Evolutionary conservation across 2,113 vertebrate genomes (phyloP).

Genomic region (Ictalurus furcatus): DNA sequence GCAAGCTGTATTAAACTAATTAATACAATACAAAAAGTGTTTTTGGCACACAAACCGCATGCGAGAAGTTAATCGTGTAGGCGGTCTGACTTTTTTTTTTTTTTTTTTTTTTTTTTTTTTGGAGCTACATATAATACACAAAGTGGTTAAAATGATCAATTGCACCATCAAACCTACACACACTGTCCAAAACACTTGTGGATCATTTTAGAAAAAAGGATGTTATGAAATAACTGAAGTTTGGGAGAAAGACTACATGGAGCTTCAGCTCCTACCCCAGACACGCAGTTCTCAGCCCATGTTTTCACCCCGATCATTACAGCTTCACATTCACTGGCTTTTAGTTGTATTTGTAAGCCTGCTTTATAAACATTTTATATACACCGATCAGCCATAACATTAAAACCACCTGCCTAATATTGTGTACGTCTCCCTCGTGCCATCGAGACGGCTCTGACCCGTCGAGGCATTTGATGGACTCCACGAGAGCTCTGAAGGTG

Average conservation of each 20-base stretch:
- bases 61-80: slow-evolving; percentile 10
- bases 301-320: not conserved
- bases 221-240: not conserved
- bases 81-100: not conserved
- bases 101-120: not conserved
- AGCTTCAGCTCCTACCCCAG: not conserved
- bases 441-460: too few species aligned
- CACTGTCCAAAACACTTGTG: not conserved
- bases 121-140: not conserved
- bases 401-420: too few species aligned
- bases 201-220: not conserved
- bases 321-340: not conserved
- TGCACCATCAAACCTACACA: not conserved
- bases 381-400: too few species aligned
- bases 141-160: not conserved
- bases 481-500: too few species aligned
- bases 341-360: too few species aligned
- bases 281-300: not conserved
- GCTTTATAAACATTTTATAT: not conserved
- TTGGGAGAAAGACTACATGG: not conserved
- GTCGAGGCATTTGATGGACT: too few species aligned
- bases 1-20: not conserved
- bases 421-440: too few species aligned
- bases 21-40: slow-evolving; percentile 9
- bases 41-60: slow-evolving; percentile 47